Conservation (phyloP, 2,797 vertebrate species). For the Diplodus puntazzo region DNA sequence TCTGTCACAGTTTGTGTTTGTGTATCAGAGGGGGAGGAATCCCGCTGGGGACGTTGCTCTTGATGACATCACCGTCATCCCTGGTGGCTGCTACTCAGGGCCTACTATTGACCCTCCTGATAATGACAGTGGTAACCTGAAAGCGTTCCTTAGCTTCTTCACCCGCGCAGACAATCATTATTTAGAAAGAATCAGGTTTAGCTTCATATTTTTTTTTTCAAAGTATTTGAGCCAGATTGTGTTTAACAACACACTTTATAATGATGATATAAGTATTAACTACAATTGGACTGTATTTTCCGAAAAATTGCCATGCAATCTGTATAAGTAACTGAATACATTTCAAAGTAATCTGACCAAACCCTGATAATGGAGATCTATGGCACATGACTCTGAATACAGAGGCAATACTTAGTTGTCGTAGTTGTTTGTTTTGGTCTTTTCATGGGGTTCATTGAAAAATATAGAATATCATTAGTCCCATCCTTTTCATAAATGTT, state of each 20-base stretch:
- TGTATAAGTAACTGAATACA: too few species aligned
- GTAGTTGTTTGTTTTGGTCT: not conserved
- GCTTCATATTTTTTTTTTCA: not conserved
- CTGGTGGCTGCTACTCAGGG: conserved; percentile 66
- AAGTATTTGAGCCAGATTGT: too few species aligned
- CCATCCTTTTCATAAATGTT: not conserved
- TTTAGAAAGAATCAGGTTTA: not conserved
- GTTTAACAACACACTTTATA: not conserved
- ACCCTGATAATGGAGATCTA: not conserved
- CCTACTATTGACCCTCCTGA: conserved; percentile 39
- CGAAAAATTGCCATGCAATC: too few species aligned
- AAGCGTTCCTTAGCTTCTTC: not conserved
- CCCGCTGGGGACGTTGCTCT: conserved; percentile 77
- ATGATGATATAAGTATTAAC: too few species aligned
- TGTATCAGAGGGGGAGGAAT: conserved; percentile 73
- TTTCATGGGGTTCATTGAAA: not conserved
- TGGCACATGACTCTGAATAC: not conserved
- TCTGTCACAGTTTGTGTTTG: conserved; percentile 81
- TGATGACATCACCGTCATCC: conserved; percentile 78
- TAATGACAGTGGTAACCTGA: conserved; percentile 48
- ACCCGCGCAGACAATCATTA: not conserved
- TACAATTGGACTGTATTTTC: too few species aligned
- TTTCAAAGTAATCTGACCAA: too few species aligned
- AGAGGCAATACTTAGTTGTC: not conserved
- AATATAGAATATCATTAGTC: not conserved